Percentiles rank a stretch among this genome's conserved stretches.
Evolutionary conservation across 2,113 vertebrate species (phyloP).

Genomic region (Pelobates fuscus): DNA sequence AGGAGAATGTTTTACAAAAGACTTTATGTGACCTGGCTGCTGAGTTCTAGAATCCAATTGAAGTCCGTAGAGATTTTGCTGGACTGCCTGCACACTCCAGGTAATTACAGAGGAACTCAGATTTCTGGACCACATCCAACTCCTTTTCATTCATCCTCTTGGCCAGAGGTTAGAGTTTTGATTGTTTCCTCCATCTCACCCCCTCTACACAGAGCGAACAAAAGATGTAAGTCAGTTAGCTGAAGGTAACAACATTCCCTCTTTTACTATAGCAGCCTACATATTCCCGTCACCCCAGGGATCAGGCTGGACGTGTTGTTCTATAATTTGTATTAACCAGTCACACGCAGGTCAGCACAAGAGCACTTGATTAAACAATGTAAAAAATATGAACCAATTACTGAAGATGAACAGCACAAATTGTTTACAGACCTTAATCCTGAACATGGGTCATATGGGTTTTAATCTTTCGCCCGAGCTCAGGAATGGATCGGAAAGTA

Average conservation of each 20-base stretch:
- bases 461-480: conserved; percentile 2
- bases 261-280: conserved; percentile 5
- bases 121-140: conserved; percentile 35
- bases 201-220: conserved; percentile 20
- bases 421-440: conserved; percentile 1
- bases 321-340: conserved; percentile 32
- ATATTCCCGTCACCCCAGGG: conserved; percentile 36
- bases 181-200: conserved; percentile 36
- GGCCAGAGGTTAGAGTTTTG: conserved; percentile 43
- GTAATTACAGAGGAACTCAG: conserved; percentile 46
- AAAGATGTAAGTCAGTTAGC: conserved; percentile 37
- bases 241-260: conserved; percentile 41
- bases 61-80: conserved; percentile 30
- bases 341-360: conserved; percentile 37
- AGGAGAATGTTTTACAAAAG: conserved; percentile 1
- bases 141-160: conserved; percentile 32
- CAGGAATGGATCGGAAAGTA: not conserved
- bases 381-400: conserved; percentile 20
- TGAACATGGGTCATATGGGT: not conserved
- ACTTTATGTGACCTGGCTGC: conserved; percentile 9
- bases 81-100: conserved; percentile 43
- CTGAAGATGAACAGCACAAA: not conserved
- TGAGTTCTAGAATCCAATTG: conserved; percentile 22
- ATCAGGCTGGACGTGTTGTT: conserved; percentile 10
- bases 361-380: conserved; percentile 30